These are phyloP conservation scores for Willowsia nigromaculata DNA, from an alignment of 2,888 invertebrate species.

Conservation along the genomic window DNA sequence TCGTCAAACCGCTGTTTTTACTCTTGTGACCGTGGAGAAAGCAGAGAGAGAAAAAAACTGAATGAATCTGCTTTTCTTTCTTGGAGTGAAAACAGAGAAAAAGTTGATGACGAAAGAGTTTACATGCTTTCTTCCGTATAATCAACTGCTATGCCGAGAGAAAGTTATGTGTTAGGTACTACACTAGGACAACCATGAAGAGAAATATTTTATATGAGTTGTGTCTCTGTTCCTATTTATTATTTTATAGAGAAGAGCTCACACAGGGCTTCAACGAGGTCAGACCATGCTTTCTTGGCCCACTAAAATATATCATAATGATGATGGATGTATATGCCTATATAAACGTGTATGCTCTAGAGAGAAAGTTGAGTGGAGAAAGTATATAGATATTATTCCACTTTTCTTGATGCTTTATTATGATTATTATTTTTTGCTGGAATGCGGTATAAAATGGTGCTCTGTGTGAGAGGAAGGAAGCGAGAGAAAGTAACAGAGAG, in stretches of 20 bases:
- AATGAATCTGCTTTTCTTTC: too few species aligned
- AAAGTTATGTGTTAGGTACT: background rate
- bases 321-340: background rate
- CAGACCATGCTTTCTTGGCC: too few species aligned
- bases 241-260: too few species aligned
- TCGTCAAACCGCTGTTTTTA: background rate
- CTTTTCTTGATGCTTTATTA: background rate
- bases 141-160: background rate
- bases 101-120: background rate
- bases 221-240: background rate
- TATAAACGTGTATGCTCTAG: background rate
- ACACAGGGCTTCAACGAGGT: too few species aligned
- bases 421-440: background rate
- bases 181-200: background rate
- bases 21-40: background rate
- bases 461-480: background rate
- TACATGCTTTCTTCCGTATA: background rate
- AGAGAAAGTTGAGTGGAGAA: background rate
- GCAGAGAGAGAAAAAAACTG: background rate
- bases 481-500: slow-evolving; percentile 13
- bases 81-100: background rate
- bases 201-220: background rate
- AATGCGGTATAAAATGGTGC: background rate
- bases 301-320: too few species aligned
- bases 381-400: slow-evolving; percentile 2